phyloP scores from a whole-genome alignment of 2,113 vertebrate species.

The Ursus arctos region DNA sequence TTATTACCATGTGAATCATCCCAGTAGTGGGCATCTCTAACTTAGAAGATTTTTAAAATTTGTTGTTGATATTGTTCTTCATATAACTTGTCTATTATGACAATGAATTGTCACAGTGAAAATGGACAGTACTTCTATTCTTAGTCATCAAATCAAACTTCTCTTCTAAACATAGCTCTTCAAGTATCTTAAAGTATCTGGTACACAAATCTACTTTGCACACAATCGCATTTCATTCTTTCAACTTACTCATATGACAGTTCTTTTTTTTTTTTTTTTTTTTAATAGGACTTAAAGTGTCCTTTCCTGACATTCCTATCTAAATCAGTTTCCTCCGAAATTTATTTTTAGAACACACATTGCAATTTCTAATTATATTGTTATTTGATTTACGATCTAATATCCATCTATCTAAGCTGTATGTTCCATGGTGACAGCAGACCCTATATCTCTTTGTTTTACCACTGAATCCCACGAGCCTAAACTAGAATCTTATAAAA shows the following conservation, averaged over 20 bases:
- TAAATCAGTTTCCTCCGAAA: not conserved
- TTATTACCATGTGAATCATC: not conserved
- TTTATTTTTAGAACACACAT: not conserved
- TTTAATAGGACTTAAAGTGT: not conserved
- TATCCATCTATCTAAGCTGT: not conserved
- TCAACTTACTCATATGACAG: not conserved
- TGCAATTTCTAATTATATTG: not conserved
- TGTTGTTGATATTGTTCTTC: not conserved
- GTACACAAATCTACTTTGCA: not conserved
- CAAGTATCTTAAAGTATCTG: not conserved
- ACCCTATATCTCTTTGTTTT: not conserved
- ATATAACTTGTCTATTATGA: not conserved
- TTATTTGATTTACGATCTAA: conserved; percentile 12
- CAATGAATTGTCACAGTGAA: not conserved
- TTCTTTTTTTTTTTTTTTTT: not conserved
- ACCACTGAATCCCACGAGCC: not conserved
- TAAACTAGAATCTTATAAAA: not conserved
- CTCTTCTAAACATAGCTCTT: not conserved
- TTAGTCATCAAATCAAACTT: not conserved
- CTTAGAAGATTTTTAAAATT: not conserved
- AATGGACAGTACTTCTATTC: not conserved
- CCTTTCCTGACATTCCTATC: not conserved
- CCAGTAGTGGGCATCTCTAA: not conserved
- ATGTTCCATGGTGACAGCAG: not conserved
- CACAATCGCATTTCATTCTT: not conserved